Evolutionary conservation across 2,888 invertebrate genomes (phyloP), one percentile per base, ranked within the genome.

Genomic region (Diploptera punctata): DNA sequence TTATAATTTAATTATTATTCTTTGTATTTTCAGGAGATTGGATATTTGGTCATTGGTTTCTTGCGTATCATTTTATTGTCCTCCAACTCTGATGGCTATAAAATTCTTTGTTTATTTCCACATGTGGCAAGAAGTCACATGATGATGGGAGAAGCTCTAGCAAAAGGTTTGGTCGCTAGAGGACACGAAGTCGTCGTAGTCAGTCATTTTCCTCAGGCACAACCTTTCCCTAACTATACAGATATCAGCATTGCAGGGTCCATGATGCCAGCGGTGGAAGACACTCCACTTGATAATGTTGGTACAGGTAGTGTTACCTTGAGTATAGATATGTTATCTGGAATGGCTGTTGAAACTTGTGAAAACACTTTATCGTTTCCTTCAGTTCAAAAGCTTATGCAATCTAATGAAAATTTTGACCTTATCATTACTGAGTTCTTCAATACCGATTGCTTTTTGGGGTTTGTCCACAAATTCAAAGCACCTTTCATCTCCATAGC

Each of bases 381-480:
- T 0, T n/a, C 71, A 18, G 62, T 76, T 5, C 72, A 75, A 24
- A 65, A 72, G n/a, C 65, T 77, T 21, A 70, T 76, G 21, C 65
- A 43, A 44, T 31, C 4, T 54, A 26, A 54, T 16, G 54, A 54
- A 9, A 54, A 26, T 21, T 54, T 26, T 26, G 92, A 94, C 80
- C 80, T 93, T 0, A 84, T 92, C 7, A 80, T 93, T 0, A 83
- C 88, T 68, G 93, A 93, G 81, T 87, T 87, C 70, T 93, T 93
- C 79, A 91, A 91, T 76, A 87, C 87, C 62, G 91, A 93, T 78
- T 92, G 93, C 79, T 88, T 88, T 80, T 81, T 91, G 76, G 90
- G 88, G 1, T 65, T 44, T 33, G 89, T 88, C 0, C 85, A 90
- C 77, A 87, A 88, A 76, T 85, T 91, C 16, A 81, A 86, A 57